Base-by-base conservation (phyloP, 2,888 invertebrate genomes). In the Yponomeuta sedellus region DNA sequence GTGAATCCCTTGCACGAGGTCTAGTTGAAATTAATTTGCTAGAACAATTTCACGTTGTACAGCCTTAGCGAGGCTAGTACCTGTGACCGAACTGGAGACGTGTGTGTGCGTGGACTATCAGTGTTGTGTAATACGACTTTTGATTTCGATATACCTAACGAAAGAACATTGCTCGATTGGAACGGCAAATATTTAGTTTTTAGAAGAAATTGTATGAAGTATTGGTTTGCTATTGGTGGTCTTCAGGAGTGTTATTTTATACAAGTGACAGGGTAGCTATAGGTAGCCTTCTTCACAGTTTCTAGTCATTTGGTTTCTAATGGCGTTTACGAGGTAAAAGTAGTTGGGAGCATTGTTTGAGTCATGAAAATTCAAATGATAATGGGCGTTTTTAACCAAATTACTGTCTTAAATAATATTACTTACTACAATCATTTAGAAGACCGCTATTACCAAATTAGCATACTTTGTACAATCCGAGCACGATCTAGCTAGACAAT, bases 251-350 rank as follows among this genome's bases (percentile, higher is more conserved):
- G 16, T 52, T 16, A 16, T 52, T 52, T 52, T 52, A 52, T 16
- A 52, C 1, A 52, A 52, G 16, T 88, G 91, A 82, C 90, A 90
- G 89, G 80, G 80, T 77, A 44, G 25, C 56, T 57, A 22, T 19
- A 44, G 61, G 25, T 63, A 63, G 62, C 67, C 69, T 72, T 69
- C 72, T 72, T 52, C 16, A 12, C 70, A 75, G 73, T 75, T 76
- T 76, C 76, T 75, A 74, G 75, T 76, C 76, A 75, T 70, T 72
- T 72, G 69, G 70, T 69, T 68, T 69, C 67, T 69, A 69, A 70
- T 66, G 64, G 66, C 63, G 20, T 63, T 63, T 63, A 40, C 22
- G 19, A 61, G 22, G 61, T 61, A 61, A 58, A 22, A 63, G 40
- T 52, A 16, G 44, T 5, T 16, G 16, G 44, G 16, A 52, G 44